These are phyloP conservation scores for Pao palembangensis DNA, from an alignment of 2,113 vertebrate genomes.

Conservation along the genomic window DNA sequence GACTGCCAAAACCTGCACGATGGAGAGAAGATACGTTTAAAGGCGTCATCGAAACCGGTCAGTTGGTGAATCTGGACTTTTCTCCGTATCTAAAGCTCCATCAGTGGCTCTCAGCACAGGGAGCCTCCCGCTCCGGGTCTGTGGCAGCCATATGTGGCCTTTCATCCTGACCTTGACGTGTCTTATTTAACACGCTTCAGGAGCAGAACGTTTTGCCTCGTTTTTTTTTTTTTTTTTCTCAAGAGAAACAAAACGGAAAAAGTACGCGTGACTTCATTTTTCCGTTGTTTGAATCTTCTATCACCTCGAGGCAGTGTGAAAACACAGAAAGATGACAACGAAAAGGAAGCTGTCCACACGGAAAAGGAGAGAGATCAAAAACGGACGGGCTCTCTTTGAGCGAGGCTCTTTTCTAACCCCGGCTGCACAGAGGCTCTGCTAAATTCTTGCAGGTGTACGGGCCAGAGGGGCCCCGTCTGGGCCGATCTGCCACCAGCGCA, in stretches of 20 bases:
- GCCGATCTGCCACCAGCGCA: slow-evolving; percentile 32
- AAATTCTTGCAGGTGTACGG: slow-evolving; percentile 65
- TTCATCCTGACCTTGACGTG: slow-evolving; percentile 33
- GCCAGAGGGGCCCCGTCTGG: slow-evolving; percentile 29
- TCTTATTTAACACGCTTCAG: slow-evolving; percentile 23
- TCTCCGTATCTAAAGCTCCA: slow-evolving; percentile 53
- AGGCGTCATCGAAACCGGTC: slow-evolving; percentile 48
- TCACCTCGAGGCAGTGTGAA: slow-evolving; percentile 15
- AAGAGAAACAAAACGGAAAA: slow-evolving; percentile 30
- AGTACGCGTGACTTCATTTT: slow-evolving; percentile 11
- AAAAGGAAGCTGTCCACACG: slow-evolving; percentile 9
- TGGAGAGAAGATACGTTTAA: slow-evolving; percentile 23
- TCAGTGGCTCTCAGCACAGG: slow-evolving; percentile 25
- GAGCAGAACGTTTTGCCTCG: slow-evolving; percentile 10
- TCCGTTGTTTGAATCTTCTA: slow-evolving; percentile 20
- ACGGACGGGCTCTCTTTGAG: neutral
- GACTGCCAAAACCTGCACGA: slow-evolving; percentile 61
- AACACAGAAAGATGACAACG: neutral
- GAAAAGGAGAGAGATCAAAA: slow-evolving; percentile 4
- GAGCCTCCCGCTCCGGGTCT: slow-evolving; percentile 44
- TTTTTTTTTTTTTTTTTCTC: neutral
- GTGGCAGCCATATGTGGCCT: slow-evolving; percentile 53
- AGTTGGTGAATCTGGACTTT: slow-evolving; percentile 36
- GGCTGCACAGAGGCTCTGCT: slow-evolving; percentile 36
- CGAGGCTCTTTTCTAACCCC: slow-evolving; percentile 9